Base-by-base conservation (phyloP, 2,888 invertebrate species). In the Eudasyphora cyanicolor region DNA sequence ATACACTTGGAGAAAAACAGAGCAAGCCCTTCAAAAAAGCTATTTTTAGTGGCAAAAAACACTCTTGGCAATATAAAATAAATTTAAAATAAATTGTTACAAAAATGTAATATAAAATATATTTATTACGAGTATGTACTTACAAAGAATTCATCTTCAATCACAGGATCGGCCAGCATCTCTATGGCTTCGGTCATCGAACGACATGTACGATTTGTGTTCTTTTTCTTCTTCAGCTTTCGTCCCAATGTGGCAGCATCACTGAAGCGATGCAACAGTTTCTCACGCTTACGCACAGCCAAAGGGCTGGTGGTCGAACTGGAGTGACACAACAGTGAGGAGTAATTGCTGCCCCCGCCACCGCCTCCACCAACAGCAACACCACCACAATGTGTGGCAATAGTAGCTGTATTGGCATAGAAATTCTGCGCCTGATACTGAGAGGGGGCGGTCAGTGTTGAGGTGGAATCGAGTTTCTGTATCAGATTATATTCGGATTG, bases 171-270 rank as follows among this genome's bases (percentile, higher is more conserved):
- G 76, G 92, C 92, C 12, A 92, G 89, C 89, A 92, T 91, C 88
- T 92, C 92, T 78, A 92, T 92, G 77, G 92, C 89, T 80, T 92
- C 92, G 17, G 92, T 92, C 92, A 92, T 92, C 70, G 92, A 92
- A 79, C 91, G 91, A 84, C 91, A 92, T 80, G 90, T 89, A 84
- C 92, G 89, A 84, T 91, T 91, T 5, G 89, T 91, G 83, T 92
- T 92, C 85, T 91, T 91, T 86, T 92, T 92, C 86, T 92, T 92
- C 85, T 92, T 92, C 38, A 91, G 87, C 70, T 90, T 90, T 45
- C 92, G 88, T 6, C 92, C 92, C 87, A 92, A 75, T n/a, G 92
- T 92, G 69, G 92, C 92, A n/a, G 92, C 92, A 89, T 92, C 92
- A 84, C 92, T 92, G 79, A 92, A 92, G 7, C 92, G 90, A 88